Evolutionary conservation across 2,888 invertebrate genomes (phyloP).

Genomic region (Oligia fasciuncula): DNA sequence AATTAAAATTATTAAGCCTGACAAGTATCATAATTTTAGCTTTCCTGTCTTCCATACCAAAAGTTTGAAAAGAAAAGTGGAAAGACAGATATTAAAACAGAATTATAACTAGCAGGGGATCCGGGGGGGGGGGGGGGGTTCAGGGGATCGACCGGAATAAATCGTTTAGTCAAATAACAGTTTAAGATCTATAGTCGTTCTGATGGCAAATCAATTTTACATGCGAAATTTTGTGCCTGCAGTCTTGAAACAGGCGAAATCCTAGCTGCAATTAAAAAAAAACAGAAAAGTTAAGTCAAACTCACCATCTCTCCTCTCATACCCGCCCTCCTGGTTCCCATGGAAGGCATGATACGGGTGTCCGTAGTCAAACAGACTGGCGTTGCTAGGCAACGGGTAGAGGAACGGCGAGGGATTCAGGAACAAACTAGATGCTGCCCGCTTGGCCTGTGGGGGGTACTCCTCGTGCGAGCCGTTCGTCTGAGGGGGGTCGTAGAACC

Average conservation of each 20-base stretch:
- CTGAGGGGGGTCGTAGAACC: conserved; percentile 88
- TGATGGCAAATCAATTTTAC: neutral
- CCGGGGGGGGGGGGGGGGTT: no score
- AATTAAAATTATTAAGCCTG: neutral
- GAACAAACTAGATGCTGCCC: conserved; percentile 80
- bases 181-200: neutral
- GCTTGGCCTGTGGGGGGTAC: conserved; percentile 84
- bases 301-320: conserved; percentile 86
- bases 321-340: conserved; percentile 73
- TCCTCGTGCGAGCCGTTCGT: conserved; percentile 87
- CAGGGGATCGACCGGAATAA: no score
- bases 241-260: neutral
- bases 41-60: no score
- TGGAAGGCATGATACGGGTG: conserved; percentile 85
- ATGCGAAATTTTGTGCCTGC: neutral
- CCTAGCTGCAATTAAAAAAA: neutral
- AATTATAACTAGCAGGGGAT: no score
- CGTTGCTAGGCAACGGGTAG: conserved; percentile 86
- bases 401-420: conserved; percentile 84
- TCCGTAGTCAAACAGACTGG: conserved; percentile 90
- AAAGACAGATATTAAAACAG: no score
- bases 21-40: neutral
- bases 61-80: no score
- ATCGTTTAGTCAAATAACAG: neutral
- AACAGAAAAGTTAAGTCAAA: neutral